phyloP scores from a whole-genome alignment of 2,797 vertebrate species.

The Melanotaenia trifasciata region DNA sequence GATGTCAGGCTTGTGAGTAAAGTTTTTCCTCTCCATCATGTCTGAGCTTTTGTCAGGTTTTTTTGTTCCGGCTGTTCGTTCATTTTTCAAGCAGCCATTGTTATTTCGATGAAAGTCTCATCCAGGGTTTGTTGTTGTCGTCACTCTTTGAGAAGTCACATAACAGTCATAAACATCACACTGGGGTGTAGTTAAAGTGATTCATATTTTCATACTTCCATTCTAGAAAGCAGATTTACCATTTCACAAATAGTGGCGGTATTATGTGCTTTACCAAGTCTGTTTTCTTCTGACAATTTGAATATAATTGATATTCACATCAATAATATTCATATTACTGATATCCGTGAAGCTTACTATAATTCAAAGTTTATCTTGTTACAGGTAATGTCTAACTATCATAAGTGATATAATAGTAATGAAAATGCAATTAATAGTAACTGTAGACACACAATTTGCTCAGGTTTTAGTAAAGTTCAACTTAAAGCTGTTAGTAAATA shows the following conservation, averaged over 20 bases:
- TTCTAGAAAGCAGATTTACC: constrained; percentile 3
- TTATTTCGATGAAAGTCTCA: constrained; percentile 42
- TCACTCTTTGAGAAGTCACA: constrained; percentile 39
- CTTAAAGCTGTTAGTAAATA: not conserved
- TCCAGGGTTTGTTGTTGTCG: constrained; percentile 25
- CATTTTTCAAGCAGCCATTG: constrained; percentile 1
- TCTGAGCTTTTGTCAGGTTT: constrained; percentile 8
- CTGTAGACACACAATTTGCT: not conserved
- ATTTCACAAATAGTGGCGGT: constrained; percentile 12
- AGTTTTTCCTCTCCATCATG: constrained; percentile 44
- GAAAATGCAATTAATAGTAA: not conserved
- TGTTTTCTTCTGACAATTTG: not conserved
- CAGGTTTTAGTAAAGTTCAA: not conserved
- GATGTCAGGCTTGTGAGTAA: constrained; percentile 61
- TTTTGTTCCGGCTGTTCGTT: constrained; percentile 38
- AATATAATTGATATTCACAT: not conserved
- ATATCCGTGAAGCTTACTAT: not conserved
- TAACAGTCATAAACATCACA: constrained; percentile 32
- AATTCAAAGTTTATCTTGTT: not conserved
- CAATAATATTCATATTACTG: not conserved
- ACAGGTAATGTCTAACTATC: not conserved
- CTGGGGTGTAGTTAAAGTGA: constrained; percentile 25
- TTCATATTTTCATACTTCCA: constrained; percentile 13
- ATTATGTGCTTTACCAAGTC: no score
- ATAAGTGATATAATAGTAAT: not conserved